A percentile compares a stretch with the other conserved stretches of the same genome.
Conservation (phyloP, 1,140 invertebrate genomes). For the Neodiprion fabricii region DNA sequence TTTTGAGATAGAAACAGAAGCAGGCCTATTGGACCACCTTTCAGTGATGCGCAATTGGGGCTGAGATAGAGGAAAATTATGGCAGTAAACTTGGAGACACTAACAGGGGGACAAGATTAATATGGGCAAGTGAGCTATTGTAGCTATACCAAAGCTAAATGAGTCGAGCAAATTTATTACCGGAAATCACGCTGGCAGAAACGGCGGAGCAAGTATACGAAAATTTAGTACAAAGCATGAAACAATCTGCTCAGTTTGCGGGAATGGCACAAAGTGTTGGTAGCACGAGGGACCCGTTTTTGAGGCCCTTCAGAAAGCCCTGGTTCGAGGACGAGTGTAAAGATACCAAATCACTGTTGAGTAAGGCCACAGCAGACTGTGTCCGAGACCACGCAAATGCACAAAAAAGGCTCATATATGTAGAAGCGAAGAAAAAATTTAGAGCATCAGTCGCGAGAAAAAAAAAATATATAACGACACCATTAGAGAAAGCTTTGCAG, state of each 20-base stretch:
- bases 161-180: background rate
- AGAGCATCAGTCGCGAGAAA: background rate
- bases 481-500: background rate
- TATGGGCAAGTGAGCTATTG: background rate
- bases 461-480: too few species aligned
- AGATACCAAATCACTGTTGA: background rate
- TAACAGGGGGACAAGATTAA: conserved; percentile 11
- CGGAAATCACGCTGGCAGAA: conserved; percentile 1
- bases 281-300: background rate
- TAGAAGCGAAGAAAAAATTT: conserved; percentile 4
- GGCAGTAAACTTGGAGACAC: background rate
- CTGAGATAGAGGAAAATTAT: conserved; percentile 14
- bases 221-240: conserved; percentile 10
- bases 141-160: conserved; percentile 7
- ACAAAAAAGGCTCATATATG: conserved; percentile 8
- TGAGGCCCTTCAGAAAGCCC: background rate
- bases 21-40: background rate
- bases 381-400: conserved; percentile 11
- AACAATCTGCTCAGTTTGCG: conserved; percentile 9
- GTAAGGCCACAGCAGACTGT: conserved; percentile 6
- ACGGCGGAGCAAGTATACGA: conserved; percentile 8
- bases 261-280: conserved; percentile 11
- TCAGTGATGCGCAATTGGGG: background rate
- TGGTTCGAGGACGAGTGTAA: background rate
- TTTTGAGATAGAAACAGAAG: conserved; percentile 6